These are phyloP conservation scores for Zeuzera pyrina DNA, from an alignment of 2,888 invertebrate species.

Conservation along the genomic window DNA sequence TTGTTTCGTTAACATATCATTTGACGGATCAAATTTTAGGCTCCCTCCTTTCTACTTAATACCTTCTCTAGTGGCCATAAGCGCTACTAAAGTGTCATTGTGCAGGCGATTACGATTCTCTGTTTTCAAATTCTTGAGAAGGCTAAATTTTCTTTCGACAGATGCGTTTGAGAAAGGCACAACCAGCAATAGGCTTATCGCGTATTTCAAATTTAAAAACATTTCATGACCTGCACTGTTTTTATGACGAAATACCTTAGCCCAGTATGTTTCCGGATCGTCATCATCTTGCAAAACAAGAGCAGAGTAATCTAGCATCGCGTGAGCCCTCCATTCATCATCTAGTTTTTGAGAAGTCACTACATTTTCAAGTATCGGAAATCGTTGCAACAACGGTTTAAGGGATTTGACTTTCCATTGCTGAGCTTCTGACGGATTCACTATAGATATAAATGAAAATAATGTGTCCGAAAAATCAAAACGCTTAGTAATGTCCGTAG, in stretches of 20 bases:
- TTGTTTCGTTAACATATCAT: no score
- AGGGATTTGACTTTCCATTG: conserved; percentile 5
- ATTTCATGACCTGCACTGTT: conserved; percentile 3
- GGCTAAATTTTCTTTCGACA: no score
- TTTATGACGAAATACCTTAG: conserved; percentile 3
- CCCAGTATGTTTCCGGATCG: conserved; percentile 4
- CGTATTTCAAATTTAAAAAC: conserved; percentile 3
- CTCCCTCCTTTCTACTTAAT: no score
- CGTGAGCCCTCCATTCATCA: conserved; percentile 5
- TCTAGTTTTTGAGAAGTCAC: conserved; percentile 3
- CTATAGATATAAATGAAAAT: conserved; percentile 4
- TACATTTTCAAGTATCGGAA: conserved; percentile 4
- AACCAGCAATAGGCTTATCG: conserved; percentile 1
- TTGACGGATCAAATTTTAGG: no score
- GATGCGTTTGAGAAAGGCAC: no score
- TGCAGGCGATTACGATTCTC: no score
- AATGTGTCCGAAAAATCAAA: conserved; percentile 3
- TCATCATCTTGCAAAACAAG: conserved; percentile 2
- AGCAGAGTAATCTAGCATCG: conserved; percentile 3
- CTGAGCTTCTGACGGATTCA: conserved; percentile 6
- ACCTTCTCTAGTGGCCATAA: no score
- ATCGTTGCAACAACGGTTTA: conserved; percentile 2
- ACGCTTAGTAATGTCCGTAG: conserved; percentile 2
- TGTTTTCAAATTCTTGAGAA: no score
- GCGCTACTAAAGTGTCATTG: no score